These are phyloP conservation scores for Coreoperca whiteheadi DNA, from an alignment of 2,113 vertebrate species.

Conservation along the genomic window DNA sequence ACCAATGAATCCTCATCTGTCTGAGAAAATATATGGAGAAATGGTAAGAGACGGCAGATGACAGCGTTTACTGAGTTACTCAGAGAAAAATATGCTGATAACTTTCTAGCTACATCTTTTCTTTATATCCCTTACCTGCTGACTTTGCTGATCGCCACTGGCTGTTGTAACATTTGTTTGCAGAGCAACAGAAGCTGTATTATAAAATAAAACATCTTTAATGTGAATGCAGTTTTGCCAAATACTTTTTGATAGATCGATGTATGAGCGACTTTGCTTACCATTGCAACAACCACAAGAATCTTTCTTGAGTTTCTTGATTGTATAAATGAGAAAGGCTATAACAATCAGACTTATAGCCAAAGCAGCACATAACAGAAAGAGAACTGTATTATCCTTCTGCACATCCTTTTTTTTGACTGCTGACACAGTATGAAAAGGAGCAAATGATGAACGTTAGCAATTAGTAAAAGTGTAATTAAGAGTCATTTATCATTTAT, in stretches of 20 bases:
- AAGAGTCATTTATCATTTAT: background rate
- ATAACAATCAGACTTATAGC: slow-evolving; percentile 24
- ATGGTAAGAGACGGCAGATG: background rate
- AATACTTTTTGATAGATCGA: background rate
- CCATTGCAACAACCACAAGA: background rate
- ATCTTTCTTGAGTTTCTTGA: slow-evolving; percentile 20
- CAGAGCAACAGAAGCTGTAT: slow-evolving; percentile 5
- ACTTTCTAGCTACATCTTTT: background rate
- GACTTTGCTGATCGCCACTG: background rate
- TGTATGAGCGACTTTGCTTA: slow-evolving; percentile 23
- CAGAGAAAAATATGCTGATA: background rate
- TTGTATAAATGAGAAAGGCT: slow-evolving; percentile 25
- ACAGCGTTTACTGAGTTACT: background rate
- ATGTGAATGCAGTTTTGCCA: accelerated
- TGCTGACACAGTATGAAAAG: slow-evolving; percentile 1
- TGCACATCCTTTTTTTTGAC: background rate
- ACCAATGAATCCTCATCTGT: slow-evolving; percentile 24
- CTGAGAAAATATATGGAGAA: slow-evolving; percentile 16
- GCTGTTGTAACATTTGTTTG: slow-evolving; percentile 14
- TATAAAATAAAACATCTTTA: background rate
- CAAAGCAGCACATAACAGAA: slow-evolving; percentile 37
- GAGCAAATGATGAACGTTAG: background rate
- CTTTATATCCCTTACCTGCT: slow-evolving; percentile 22
- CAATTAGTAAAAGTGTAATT: background rate
- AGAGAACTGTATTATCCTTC: accelerated